phyloP scores from a whole-genome alignment of 2,113 vertebrate genomes.

The Conger conger region DNA sequence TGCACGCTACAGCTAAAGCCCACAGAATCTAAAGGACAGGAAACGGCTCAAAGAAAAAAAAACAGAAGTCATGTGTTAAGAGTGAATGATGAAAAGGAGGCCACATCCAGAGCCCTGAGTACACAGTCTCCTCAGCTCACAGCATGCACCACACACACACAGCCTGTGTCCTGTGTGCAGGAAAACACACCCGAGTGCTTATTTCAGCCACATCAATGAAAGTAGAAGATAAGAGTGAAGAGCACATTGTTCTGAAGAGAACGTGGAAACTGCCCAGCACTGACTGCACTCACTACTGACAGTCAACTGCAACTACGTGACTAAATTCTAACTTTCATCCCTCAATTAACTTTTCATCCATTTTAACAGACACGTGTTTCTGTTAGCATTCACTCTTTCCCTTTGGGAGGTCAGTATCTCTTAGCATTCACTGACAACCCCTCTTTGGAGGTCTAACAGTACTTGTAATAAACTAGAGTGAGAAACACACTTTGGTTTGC shows the following conservation, averaged over 20 bases:
- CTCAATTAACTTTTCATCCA: background rate
- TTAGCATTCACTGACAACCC: background rate
- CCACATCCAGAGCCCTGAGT: background rate
- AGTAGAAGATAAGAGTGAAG: background rate
- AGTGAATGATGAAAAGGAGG: background rate
- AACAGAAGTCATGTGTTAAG: background rate
- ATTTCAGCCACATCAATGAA: background rate
- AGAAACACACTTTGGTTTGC: background rate
- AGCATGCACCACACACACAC: background rate
- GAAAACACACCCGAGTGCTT: background rate
- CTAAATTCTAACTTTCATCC: background rate
- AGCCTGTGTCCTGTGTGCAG: background rate
- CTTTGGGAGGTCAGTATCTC: background rate
- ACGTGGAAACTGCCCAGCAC: background rate
- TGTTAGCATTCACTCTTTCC: background rate
- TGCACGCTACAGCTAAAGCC: background rate
- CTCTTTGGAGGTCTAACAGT: background rate
- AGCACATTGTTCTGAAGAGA: too few relatives aligned
- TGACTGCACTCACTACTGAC: background rate
- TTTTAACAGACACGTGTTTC: too few relatives aligned
- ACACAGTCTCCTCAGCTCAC: background rate
- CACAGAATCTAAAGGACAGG: background rate
- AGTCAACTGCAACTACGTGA: background rate
- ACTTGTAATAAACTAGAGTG: too few relatives aligned
- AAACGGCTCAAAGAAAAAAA: background rate